phyloP scores from a whole-genome alignment of 2,888 invertebrate genomes.

The Coleophora flavipennella region DNA sequence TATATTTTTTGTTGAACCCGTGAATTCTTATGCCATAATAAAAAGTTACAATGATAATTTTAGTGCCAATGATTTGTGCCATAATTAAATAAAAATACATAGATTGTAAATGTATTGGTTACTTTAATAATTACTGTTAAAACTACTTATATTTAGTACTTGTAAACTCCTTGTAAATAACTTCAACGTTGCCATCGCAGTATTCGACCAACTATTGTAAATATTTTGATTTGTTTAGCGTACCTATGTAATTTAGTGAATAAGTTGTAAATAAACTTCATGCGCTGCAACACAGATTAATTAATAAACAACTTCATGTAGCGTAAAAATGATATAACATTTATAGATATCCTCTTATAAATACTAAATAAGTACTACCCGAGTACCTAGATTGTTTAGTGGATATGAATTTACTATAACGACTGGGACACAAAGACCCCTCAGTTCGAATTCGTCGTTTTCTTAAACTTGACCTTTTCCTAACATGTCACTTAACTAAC shows the following conservation, averaged over 20 bases:
- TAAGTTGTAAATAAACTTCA: not conserved
- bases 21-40: conserved; percentile 29
- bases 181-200: conserved; percentile 34
- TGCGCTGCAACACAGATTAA: no score
- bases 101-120: no score
- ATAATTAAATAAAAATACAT: conserved; percentile 2
- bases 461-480: no score
- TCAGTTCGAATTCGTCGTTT: no score
- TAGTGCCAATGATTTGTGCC: conserved; percentile 11
- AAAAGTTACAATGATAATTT: not conserved
- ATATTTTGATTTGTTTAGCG: conserved; percentile 4
- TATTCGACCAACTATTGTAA: conserved; percentile 58
- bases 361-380: no score
- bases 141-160: conserved; percentile 13
- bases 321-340: no score
- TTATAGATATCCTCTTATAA: no score
- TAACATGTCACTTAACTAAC: no score
- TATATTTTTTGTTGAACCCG: not conserved
- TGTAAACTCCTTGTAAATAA: conserved; percentile 20
- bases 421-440: no score
- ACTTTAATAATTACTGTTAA: not conserved
- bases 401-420: no score
- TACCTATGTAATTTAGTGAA: not conserved
- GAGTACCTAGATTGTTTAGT: no score
- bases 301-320: no score